Evolutionary conservation across 2,888 invertebrate genomes (phyloP), one percentile per base, ranked within the genome.

Genomic region (Macropis europaea): DNA sequence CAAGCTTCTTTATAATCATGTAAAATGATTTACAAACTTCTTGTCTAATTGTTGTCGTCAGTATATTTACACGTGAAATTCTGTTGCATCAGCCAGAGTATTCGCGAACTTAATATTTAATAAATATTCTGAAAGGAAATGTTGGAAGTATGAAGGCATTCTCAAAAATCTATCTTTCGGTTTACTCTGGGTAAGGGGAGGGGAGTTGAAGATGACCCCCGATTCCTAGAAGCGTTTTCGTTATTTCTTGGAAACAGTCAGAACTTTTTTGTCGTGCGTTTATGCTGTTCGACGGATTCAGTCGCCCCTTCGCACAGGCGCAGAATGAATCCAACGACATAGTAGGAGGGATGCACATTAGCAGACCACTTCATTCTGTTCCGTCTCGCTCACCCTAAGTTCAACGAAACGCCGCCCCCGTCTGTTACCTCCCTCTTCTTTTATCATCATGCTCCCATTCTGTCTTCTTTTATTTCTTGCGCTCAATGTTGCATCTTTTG

Each of bases 201-300:
- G 53, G 36, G 45, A 17, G 26, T 32, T 26, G 36, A n/a, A 50
- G 50, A 57, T 42, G 53, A 60, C 22, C 22, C 17, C 13, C 22
- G 17, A n/a, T 77, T 77, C 73, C 32, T 67, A 22, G 77, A 77
- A 77, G 43, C 38, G 40, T 70, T 67, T 64, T 61, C 42, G 43
- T 62, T 48, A 43, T 53, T 77, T 77, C 74, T 59, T 34, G 61
- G 77, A 77, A 63, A 48, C 26, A 50, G 48, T 59, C 42, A 36
- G 36, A 40, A 52, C 45, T 47, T 64, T 70, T 67, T 61, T 43
- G 30, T 60, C 61, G 42, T 54, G 36, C 43, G 13, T 53, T 36
- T 64, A 38, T 53, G n/a, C n/a, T n/a, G 22, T 61, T 53, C 43
- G 13, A 42, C 17, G 48, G 13, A 64, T 61, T 66, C 34, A 28